Evolutionary conservation across 2,888 invertebrate species (phyloP).

Genomic region (Cantharis rufa): DNA sequence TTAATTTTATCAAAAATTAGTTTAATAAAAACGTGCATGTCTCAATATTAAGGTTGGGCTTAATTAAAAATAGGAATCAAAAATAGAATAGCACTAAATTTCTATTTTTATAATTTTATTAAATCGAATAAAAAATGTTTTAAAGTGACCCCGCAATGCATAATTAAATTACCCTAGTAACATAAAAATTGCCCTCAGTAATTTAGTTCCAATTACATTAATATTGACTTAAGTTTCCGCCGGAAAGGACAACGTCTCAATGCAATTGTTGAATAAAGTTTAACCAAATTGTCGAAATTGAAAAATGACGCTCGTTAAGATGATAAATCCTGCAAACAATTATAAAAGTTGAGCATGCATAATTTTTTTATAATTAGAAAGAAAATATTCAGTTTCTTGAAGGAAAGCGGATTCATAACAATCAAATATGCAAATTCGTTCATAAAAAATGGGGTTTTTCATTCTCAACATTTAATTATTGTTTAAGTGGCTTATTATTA

Average conservation of each 20-base stretch:
- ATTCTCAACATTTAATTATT: not conserved
- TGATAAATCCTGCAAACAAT: not conserved
- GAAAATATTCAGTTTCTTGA: not conserved
- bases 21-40: not conserved
- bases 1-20: not conserved
- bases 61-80: too few relatives aligned
- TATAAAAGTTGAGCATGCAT: not conserved
- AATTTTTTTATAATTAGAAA: not conserved
- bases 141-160: not conserved
- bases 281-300: conserved; percentile 10
- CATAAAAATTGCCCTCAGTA: not conserved
- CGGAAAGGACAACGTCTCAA: conserved; percentile 5
- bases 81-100: too few relatives aligned
- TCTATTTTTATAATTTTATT: not conserved
- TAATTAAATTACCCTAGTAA: not conserved
- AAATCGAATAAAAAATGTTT: not conserved
- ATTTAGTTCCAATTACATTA: not conserved
- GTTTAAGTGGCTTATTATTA: not conserved
- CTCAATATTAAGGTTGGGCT: too few relatives aligned
- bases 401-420: not conserved
- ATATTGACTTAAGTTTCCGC: not conserved
- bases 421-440: not conserved
- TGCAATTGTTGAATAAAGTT: not conserved
- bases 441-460: not conserved
- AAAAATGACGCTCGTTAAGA: conserved; percentile 1